These are phyloP conservation scores for Halocynthia aurantium DNA, from an alignment of 23 tunicate species.

Conservation along the genomic window DNA sequence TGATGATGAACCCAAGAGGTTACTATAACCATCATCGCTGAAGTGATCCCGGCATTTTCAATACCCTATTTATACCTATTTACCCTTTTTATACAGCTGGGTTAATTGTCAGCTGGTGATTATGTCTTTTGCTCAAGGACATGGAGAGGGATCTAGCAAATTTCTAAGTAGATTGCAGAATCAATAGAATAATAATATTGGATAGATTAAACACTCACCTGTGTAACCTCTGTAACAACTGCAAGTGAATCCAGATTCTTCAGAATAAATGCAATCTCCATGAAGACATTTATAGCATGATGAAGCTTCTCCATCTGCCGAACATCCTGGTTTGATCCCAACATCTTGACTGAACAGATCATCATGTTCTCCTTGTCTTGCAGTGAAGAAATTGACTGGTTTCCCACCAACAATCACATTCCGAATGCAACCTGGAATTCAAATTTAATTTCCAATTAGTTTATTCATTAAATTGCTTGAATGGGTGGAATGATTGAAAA, in stretches of 20 bases:
- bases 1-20: too few species aligned
- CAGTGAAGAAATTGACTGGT: slow-evolving; percentile 31
- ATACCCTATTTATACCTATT: too few species aligned
- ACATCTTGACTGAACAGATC: slow-evolving; percentile 30
- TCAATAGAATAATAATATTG: too few species aligned
- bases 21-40: too few species aligned
- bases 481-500: too few species aligned
- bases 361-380: slow-evolving; percentile 6
- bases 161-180: too few species aligned
- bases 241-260: slow-evolving; percentile 39
- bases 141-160: too few species aligned
- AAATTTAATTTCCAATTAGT: neutral
- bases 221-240: slow-evolving; percentile 53
- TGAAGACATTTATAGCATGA: slow-evolving; percentile 51
- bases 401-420: slow-evolving; percentile 34
- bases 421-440: slow-evolving; percentile 9
- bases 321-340: slow-evolving; percentile 62
- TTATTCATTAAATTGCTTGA: too few species aligned
- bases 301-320: slow-evolving; percentile 20
- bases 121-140: too few species aligned
- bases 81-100: too few species aligned
- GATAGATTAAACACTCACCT: slow-evolving; percentile 45
- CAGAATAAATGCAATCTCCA: slow-evolving; percentile 35
- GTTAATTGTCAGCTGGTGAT: too few species aligned
- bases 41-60: too few species aligned